These are phyloP conservation scores for Rhyacophila evoluta DNA, from an alignment of 2,888 invertebrate species.

Conservation along the genomic window DNA sequence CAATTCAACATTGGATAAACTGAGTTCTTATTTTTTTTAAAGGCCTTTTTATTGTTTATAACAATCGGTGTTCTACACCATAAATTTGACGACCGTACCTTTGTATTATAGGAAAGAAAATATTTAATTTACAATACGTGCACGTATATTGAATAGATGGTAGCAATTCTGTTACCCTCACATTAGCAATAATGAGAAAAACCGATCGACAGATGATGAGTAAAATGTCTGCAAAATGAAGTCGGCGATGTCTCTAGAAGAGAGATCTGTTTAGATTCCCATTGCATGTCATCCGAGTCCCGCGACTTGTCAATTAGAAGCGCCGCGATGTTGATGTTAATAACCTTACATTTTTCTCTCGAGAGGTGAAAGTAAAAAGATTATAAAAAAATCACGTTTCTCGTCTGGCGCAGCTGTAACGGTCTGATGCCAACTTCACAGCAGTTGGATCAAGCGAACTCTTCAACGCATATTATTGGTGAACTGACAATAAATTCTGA, in stretches of 20 bases:
- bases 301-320: slow-evolving; percentile 24
- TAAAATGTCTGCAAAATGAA: background rate
- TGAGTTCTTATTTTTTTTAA: no score
- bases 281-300: slow-evolving; percentile 18
- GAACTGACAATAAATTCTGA: background rate
- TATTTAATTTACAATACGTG: no score
- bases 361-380: slow-evolving; percentile 16
- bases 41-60: no score
- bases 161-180: no score
- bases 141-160: no score
- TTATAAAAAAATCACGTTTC: slow-evolving; percentile 7
- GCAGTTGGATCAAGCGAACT: background rate
- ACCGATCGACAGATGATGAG: background rate
- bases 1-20: no score
- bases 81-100: no score
- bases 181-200: background rate
- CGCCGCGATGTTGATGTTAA: background rate
- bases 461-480: background rate
- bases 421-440: background rate
- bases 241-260: slow-evolving; percentile 7
- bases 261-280: slow-evolving; percentile 10
- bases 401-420: slow-evolving; percentile 17
- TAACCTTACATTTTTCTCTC: slow-evolving; percentile 15
- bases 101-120: no score
- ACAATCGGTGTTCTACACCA: no score